Base-by-base conservation (phyloP, 2,888 invertebrate species). In the Zygothrica quintamaculata region DNA sequence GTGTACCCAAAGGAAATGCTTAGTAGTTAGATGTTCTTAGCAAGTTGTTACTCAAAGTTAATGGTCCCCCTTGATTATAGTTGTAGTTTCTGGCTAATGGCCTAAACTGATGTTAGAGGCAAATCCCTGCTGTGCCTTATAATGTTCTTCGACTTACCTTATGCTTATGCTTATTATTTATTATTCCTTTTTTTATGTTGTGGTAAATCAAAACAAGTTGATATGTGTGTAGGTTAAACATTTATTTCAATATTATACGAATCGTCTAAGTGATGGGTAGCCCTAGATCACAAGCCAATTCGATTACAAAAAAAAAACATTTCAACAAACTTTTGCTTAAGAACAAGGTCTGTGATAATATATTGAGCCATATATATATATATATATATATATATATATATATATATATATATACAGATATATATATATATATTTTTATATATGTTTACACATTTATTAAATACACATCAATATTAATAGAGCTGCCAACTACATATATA, bases 161-260 rank as follows among this genome's bases (percentile, higher is more conserved):
- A 25, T 25, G 13, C 25, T 13, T 2, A 26, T 26, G 8, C 26
- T 6, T 26, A 26, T n/a, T n/a, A n/a, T n/a, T n/a, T n/a, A n/a
- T n/a, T n/a, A n/a, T n/a, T n/a, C n/a, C n/a, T n/a, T n/a, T n/a
- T n/a, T n/a, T n/a, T n/a, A n/a, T n/a, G n/a, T n/a, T n/a, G n/a
- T n/a, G n/a, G n/a, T 22, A 29, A 70, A 56, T 56, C 25, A 76
- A 71, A 78, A 65, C 60, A 78, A 60, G 48, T 22, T 9, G 2
- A 31, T 44, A 59, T 58, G 12, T 39, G 22, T 55, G 47, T 34
- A 12, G 25, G 77, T 69, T 79, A 8, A 76, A 80, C 87, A 79
- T 86, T 84, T 86, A 79, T 84, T 84, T 73, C 40, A 77, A 61
- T 57, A 55, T 55, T 46, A 43, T 66, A 56, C 39, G 25, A 39